Percentiles rank a stretch among this genome's conserved stretches.
phyloP scores from a whole-genome alignment of 2,888 invertebrate species.

The Phaedon cochleariae region DNA sequence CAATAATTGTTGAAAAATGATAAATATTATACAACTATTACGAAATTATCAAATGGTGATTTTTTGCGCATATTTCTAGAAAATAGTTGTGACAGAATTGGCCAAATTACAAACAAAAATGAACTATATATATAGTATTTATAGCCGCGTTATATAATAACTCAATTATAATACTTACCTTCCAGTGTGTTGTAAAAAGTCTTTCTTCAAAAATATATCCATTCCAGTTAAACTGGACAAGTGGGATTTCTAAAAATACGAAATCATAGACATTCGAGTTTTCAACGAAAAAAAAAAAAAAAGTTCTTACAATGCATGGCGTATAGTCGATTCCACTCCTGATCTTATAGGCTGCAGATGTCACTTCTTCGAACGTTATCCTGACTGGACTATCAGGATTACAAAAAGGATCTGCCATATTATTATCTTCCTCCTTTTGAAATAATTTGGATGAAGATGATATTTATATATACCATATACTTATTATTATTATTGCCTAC shows the following conservation, averaged over 20 bases:
- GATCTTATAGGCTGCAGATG: constrained; percentile 89
- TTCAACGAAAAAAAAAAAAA: constrained; percentile 1
- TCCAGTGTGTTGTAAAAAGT: constrained; percentile 94
- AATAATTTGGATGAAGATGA: background rate
- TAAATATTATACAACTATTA: too few relatives aligned
- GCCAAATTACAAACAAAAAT: too few relatives aligned
- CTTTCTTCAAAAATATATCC: constrained; percentile 92
- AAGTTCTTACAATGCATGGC: constrained; percentile 78
- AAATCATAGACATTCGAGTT: background rate
- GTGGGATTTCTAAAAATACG: constrained; percentile 77
- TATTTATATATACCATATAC: too few relatives aligned
- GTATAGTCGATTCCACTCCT: constrained; percentile 84
- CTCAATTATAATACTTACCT: constrained; percentile 69
- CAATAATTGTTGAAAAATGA: too few relatives aligned
- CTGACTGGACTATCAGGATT: constrained; percentile 74
- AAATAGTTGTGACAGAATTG: too few relatives aligned
- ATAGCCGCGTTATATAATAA: too few relatives aligned
- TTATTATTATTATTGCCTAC: too few relatives aligned
- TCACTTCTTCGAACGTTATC: constrained; percentile 85
- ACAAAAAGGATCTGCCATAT: constrained; percentile 64
- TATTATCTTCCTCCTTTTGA: constrained; percentile 33
- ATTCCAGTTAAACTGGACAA: constrained; percentile 81
- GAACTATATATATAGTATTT: too few relatives aligned
- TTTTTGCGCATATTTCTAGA: too few relatives aligned
- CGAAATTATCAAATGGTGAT: too few relatives aligned